phyloP scores from a whole-genome alignment of 2,797 vertebrate species.

The Anguilla anguilla region DNA sequence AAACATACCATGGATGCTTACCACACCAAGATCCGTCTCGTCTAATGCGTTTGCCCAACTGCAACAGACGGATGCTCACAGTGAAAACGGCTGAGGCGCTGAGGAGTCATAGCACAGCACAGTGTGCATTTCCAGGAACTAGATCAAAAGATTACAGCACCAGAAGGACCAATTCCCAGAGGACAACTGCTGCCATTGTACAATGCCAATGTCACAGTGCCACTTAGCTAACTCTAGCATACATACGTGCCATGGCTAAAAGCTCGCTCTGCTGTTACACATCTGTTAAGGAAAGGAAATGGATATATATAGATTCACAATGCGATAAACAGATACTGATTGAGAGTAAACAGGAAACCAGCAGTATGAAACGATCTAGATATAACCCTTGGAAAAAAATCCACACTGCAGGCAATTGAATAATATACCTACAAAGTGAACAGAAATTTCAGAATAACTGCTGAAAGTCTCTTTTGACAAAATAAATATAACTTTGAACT shows the following conservation, averaged over 20 bases:
- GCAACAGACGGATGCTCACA: neutral
- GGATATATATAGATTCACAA: neutral
- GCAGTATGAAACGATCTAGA: neutral
- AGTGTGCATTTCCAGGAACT: neutral
- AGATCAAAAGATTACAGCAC: neutral
- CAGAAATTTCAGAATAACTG: neutral
- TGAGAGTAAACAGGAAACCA: conserved; percentile 16
- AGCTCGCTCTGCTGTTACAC: neutral
- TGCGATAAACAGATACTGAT: conserved; percentile 1
- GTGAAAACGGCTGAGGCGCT: neutral
- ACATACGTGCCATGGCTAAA: neutral
- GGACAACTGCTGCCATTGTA: neutral
- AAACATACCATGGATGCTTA: neutral
- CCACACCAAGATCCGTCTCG: neutral
- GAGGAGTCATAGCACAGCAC: neutral
- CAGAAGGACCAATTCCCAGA: neutral
- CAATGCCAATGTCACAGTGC: neutral
- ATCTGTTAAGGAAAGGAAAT: conserved; percentile 10
- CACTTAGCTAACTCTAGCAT: neutral
- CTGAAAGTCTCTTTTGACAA: neutral
- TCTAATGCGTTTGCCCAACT: neutral
- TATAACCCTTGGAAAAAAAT: neutral
- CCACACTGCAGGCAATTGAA: neutral
- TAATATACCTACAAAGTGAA: neutral
- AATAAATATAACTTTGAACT: neutral